Conservation (phyloP, 2,888 invertebrate genomes). For the Crematogaster levior region DNA sequence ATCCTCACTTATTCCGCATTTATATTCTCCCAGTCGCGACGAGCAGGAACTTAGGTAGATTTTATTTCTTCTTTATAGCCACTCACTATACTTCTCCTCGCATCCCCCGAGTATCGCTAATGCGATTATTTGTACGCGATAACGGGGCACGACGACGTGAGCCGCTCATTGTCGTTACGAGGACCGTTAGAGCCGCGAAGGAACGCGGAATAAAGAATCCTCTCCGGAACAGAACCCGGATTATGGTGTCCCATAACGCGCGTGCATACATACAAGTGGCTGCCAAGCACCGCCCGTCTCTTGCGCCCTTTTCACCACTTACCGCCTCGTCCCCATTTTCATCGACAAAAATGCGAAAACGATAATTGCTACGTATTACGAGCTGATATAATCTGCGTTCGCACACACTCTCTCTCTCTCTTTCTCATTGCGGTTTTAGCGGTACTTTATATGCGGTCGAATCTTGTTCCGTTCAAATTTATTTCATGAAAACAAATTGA, state of each 20-base stretch:
- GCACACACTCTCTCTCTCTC: no score
- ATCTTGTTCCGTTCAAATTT: background rate
- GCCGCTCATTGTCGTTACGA: slow-evolving; percentile 73
- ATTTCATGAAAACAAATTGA: slow-evolving; percentile 12
- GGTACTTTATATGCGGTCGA: background rate
- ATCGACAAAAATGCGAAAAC: slow-evolving; percentile 64
- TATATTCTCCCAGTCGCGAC: background rate
- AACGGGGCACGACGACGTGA: slow-evolving; percentile 54
- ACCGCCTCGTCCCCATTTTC: slow-evolving; percentile 32
- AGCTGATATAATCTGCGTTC: slow-evolving; percentile 57
- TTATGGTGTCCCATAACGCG: slow-evolving; percentile 68
- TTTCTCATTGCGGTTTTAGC: slow-evolving; percentile 22
- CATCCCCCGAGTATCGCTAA: slow-evolving; percentile 38
- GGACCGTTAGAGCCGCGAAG: slow-evolving; percentile 72
- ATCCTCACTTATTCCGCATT: background rate
- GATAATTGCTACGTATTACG: slow-evolving; percentile 64
- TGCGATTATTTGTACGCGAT: slow-evolving; percentile 51
- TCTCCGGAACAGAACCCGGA: slow-evolving; percentile 60
- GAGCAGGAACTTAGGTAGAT: background rate
- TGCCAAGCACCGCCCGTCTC: slow-evolving; percentile 30
- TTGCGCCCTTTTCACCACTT: slow-evolving; percentile 7
- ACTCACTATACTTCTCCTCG: background rate
- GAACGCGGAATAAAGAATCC: slow-evolving; percentile 70
- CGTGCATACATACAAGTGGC: slow-evolving; percentile 51
- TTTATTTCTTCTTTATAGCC: background rate